These are phyloP conservation scores for Cantharis rustica DNA, from an alignment of 2,888 invertebrate species.

Conservation along the genomic window DNA sequence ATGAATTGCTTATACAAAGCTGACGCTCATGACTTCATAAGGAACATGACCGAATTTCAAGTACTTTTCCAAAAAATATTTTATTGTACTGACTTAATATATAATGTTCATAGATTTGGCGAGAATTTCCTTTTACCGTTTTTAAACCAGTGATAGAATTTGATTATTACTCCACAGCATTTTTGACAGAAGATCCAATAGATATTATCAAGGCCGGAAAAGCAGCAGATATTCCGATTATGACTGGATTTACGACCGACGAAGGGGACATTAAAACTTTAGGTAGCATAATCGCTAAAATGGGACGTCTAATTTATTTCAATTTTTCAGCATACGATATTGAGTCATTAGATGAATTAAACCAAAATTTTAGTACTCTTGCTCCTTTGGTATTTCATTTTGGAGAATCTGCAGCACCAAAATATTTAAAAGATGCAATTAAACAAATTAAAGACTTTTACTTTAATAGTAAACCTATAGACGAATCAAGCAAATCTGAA, in stretches of 20 bases:
- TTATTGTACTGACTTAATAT: background rate
- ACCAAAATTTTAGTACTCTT: slow-evolving; percentile 53
- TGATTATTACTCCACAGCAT: slow-evolving; percentile 65
- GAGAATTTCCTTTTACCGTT: slow-evolving; percentile 78
- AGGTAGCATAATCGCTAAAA: slow-evolving; percentile 24
- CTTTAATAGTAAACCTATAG: slow-evolving; percentile 51
- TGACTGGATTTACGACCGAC: slow-evolving; percentile 73
- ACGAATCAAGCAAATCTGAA: slow-evolving; percentile 48
- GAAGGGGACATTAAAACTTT: slow-evolving; percentile 73
- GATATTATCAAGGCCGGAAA: slow-evolving; percentile 57
- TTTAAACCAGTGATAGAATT: slow-evolving; percentile 80
- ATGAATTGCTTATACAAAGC: slow-evolving; percentile 67
- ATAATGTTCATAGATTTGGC: slow-evolving; percentile 66
- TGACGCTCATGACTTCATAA: slow-evolving; percentile 67
- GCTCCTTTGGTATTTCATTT: slow-evolving; percentile 56
- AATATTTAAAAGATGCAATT: slow-evolving; percentile 39
- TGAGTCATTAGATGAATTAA: slow-evolving; percentile 49
- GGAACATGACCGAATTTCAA: background rate
- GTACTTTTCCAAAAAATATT: background rate
- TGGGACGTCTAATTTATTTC: background rate
- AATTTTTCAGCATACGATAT: slow-evolving; percentile 31
- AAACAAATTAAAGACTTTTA: slow-evolving; percentile 56
- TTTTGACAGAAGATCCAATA: slow-evolving; percentile 68
- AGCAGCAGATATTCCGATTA: slow-evolving; percentile 66
- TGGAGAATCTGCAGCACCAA: slow-evolving; percentile 49